These are phyloP conservation scores for Sarcophaga carnaria DNA, from an alignment of 2,888 invertebrate genomes.

Conservation along the genomic window DNA sequence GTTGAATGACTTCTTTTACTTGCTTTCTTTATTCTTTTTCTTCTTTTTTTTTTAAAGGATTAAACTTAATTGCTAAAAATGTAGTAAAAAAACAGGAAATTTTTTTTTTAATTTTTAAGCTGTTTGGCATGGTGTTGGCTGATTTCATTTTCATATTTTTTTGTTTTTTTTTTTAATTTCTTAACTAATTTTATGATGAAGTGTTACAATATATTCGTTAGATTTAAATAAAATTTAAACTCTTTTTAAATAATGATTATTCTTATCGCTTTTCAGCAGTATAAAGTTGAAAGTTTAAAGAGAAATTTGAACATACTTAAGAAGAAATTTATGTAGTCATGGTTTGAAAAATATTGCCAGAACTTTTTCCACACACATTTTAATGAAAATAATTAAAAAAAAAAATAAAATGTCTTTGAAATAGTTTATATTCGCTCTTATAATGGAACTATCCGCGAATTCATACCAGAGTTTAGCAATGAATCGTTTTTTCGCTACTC, in stretches of 20 bases:
- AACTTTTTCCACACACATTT: too few relatives aligned
- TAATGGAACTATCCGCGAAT: too few relatives aligned
- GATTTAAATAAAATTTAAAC: constrained; percentile 19
- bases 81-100: not conserved
- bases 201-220: constrained; percentile 27
- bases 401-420: too few relatives aligned
- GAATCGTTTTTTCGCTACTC: too few relatives aligned
- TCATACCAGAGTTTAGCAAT: too few relatives aligned
- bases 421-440: too few relatives aligned
- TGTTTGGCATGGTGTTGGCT: constrained; percentile 21
- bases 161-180: not conserved
- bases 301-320: too few relatives aligned
- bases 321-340: too few relatives aligned
- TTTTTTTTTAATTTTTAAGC: constrained; percentile 23
- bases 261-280: too few relatives aligned
- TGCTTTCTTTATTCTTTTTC: not conserved
- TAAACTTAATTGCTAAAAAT: constrained; percentile 67
- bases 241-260: not conserved
- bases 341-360: too few relatives aligned
- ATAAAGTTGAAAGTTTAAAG: too few relatives aligned
- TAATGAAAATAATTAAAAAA: too few relatives aligned
- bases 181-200: constrained; percentile 2
- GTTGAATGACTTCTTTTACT: constrained; percentile 66
- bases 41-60: constrained; percentile 57
- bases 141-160: not conserved